phyloP scores from a whole-genome alignment of 2,888 invertebrate species.

The Dicyrtomina minuta region DNA sequence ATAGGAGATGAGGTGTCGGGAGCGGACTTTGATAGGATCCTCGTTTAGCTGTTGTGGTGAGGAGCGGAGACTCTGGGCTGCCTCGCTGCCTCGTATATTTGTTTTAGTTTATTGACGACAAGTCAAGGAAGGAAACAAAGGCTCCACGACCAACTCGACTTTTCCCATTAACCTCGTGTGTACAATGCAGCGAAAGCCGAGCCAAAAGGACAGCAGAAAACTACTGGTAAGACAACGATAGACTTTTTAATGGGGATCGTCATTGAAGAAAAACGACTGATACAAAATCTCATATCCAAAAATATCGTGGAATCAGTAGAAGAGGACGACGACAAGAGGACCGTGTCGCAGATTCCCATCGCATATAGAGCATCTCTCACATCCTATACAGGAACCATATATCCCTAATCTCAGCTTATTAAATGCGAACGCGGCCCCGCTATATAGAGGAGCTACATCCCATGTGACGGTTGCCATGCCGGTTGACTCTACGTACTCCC shows the following conservation, averaged over 20 bases:
- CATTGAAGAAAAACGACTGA: conserved; percentile 15
- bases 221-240: not conserved
- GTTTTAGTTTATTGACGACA: not conserved
- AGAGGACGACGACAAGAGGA: not conserved
- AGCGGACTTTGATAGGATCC: too few relatives aligned
- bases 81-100: too few relatives aligned
- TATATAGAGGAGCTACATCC: too few relatives aligned
- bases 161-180: not conserved
- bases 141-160: not conserved
- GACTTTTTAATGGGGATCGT: conserved; percentile 18
- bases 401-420: too few relatives aligned
- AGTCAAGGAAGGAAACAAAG: not conserved
- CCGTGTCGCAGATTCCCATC: not conserved
- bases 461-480: too few relatives aligned
- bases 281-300: conserved; percentile 21
- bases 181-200: not conserved
- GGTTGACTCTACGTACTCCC: not conserved
- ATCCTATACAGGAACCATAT: too few relatives aligned
- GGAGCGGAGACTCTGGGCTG: too few relatives aligned
- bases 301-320: not conserved
- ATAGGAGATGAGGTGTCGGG: too few relatives aligned
- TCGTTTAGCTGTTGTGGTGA: too few relatives aligned
- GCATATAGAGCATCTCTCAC: too few relatives aligned
- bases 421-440: too few relatives aligned
- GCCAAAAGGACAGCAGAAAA: not conserved